phyloP scores from a whole-genome alignment of 2,888 invertebrate genomes.

The Deilephila elpenor region DNA sequence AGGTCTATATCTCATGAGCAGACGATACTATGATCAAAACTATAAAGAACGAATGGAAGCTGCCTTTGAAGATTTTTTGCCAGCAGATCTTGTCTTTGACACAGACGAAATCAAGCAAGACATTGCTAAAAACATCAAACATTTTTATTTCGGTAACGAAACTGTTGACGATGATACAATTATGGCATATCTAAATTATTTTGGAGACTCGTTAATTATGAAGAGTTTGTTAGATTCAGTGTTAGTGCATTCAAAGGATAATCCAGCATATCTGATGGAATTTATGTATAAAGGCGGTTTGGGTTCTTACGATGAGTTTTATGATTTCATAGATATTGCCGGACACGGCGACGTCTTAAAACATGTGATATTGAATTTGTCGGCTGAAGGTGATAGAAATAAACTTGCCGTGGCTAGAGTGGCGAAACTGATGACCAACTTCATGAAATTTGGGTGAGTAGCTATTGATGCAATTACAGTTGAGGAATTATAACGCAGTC shows the following conservation, averaged over 20 bases:
- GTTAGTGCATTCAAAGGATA: constrained; percentile 40
- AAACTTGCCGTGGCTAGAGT: constrained; percentile 44
- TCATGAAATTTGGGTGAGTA: constrained; percentile 52
- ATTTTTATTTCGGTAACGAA: constrained; percentile 50
- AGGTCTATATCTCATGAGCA: constrained; percentile 49
- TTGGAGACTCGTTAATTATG: constrained; percentile 49
- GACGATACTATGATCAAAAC: constrained; percentile 46
- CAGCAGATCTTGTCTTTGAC: constrained; percentile 51
- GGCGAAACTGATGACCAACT: constrained; percentile 47
- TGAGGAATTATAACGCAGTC: no score
- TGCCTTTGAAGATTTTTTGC: constrained; percentile 51
- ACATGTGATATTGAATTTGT: constrained; percentile 45
- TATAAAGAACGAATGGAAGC: constrained; percentile 49
- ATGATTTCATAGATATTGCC: constrained; percentile 41
- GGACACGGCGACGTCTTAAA: constrained; percentile 53
- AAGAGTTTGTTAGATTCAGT: constrained; percentile 47
- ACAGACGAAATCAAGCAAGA: constrained; percentile 39
- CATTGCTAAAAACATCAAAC: constrained; percentile 43
- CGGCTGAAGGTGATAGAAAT: constrained; percentile 37
- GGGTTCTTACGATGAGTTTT: constrained; percentile 44
- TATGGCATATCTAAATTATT: constrained; percentile 48
- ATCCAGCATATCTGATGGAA: constrained; percentile 51
- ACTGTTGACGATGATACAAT: constrained; percentile 42
- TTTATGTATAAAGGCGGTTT: constrained; percentile 51
- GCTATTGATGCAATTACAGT: neutral